Evolutionary conservation across 2,113 vertebrate species (phyloP).

Genomic region (Glareola pratincola): DNA sequence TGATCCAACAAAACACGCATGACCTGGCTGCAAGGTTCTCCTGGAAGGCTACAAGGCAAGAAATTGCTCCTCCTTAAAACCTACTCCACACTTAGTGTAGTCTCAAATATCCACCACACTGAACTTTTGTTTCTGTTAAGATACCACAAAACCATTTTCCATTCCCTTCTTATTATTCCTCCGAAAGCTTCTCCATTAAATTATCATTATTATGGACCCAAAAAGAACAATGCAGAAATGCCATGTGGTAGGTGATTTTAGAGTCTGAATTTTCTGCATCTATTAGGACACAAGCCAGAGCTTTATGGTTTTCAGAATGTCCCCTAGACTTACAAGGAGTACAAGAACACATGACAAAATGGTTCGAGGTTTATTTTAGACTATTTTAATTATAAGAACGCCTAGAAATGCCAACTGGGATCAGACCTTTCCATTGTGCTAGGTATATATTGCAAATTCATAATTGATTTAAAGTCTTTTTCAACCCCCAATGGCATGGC

Average conservation of each 20-base stretch:
- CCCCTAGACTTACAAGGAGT: background rate
- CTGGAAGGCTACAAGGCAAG: background rate
- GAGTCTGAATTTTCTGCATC: background rate
- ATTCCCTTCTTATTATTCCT: background rate
- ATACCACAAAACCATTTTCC: background rate
- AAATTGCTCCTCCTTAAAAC: background rate
- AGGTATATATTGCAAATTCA: background rate
- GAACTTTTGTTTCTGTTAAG: background rate
- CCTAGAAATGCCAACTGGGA: background rate
- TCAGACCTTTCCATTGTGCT: background rate
- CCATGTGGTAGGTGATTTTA: background rate
- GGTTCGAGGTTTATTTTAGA: background rate
- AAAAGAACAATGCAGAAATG: background rate
- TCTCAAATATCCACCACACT: background rate
- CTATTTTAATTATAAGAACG: background rate
- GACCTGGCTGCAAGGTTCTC: background rate
- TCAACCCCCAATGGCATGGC: background rate
- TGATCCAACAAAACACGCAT: background rate
- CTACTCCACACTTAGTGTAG: background rate
- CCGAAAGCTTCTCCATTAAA: background rate
- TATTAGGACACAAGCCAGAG: background rate
- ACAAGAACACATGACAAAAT: background rate
- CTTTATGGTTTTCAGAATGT: background rate
- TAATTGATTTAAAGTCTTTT: background rate
- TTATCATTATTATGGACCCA: background rate